Evolutionary conservation across 2,888 invertebrate species (phyloP), one percentile per base, ranked within the genome.

Genomic region (Drosophila subquinaria): DNA sequence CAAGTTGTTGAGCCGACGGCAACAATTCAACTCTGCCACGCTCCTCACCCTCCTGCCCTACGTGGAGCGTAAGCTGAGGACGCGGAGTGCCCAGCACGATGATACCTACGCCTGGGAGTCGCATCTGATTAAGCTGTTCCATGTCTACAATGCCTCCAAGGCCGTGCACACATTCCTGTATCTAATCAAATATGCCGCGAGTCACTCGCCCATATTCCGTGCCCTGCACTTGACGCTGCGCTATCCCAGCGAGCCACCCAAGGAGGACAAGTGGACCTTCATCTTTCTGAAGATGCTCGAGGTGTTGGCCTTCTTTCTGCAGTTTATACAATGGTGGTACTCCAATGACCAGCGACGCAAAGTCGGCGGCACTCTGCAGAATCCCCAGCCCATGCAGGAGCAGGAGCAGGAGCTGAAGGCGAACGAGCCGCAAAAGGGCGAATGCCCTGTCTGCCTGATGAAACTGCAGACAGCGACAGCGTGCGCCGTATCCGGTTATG

Each of bases 281-380:
- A 36, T 92, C 23, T 88, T 93, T 23, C 91, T 94, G 20, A 93
- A 94, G 40, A 84, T 90, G 11, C 94, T 96, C 52, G 97, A 98
- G 93, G 94, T 97, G 73, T 95, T 95, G 23, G 97, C 98, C 20
- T 98, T 98, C 92, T 96, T 95, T 63, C 94, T 98, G 63, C 98
- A 98, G 93, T 96, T 98, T 92, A 93, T 98, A 69, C 96, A 97
- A 82, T 97, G 96, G 95, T 98, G 97, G 97, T 95, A 95, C 85
- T 93, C 94, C 2, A 94, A 94, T 82, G 93, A 94, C 23, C 93
- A 94, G 65, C 93, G 93, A 10, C 94, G 93, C 83, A 93, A 95
- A 40, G 94, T 94, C 6, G 93, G 94, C 9, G 91, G 92, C 1
- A 67, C 87, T 0, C 93, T 95, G 23, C 94, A 95, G n/a, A 93